A percentile compares a stretch with the other conserved stretches of the same genome.
Evolutionary conservation across 2,888 invertebrate genomes (phyloP).

Genomic region (Eudemis profundana): DNA sequence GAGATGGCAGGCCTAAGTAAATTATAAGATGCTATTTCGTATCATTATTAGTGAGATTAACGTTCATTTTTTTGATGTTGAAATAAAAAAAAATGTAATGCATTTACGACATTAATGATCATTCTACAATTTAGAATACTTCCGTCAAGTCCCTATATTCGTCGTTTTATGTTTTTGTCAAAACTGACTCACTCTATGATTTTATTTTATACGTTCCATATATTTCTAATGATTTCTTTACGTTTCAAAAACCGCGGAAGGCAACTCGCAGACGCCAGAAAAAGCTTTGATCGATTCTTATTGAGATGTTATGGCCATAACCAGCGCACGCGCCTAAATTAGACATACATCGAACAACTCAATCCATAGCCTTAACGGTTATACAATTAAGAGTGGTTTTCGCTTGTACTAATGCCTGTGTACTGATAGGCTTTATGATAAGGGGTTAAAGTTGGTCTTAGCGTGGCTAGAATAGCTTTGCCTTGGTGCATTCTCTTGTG

Average conservation of each 20-base stretch:
- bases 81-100: no score
- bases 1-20: no score
- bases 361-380: not conserved
- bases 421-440: not conserved
- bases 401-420: no score
- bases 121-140: no score
- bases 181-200: not conserved
- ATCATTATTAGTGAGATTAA: no score
- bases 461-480: not conserved
- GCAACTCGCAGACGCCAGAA: constrained; percentile 3
- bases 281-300: constrained; percentile 22
- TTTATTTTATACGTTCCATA: not conserved
- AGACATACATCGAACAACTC: constrained; percentile 12
- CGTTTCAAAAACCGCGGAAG: constrained; percentile 20
- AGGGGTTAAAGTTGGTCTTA: not conserved
- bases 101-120: no score
- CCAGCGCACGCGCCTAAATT: constrained; percentile 7
- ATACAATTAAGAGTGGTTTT: not conserved
- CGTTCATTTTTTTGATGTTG: no score
- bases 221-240: not conserved
- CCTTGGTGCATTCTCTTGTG: constrained; percentile 11
- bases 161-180: no score
- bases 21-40: no score
- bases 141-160: no score
- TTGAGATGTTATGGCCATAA: constrained; percentile 40